Percentiles rank a stretch among this genome's conserved stretches.
phyloP scores from a whole-genome alignment of 1,140 invertebrate species.

The Heliconius himera region DNA sequence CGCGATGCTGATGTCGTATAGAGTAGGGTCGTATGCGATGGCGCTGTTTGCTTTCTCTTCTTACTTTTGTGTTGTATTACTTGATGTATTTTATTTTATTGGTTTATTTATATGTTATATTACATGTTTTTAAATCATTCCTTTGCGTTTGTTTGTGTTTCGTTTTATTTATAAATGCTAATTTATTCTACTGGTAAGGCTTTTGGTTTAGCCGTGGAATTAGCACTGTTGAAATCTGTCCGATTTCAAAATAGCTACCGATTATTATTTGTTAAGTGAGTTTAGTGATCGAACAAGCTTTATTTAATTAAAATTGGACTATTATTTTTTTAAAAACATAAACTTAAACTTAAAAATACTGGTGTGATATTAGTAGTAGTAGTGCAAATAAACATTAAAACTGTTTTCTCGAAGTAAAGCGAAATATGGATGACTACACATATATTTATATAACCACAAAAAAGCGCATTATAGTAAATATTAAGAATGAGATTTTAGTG shows the following conservation, averaged over 20 bases:
- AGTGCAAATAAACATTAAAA: no score
- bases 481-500: no score
- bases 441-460: neutral
- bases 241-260: neutral
- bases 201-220: neutral
- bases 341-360: no score
- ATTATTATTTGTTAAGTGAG: neutral
- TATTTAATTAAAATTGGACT: neutral
- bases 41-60: neutral
- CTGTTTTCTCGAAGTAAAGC: no score
- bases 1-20: slow-evolving; percentile 30
- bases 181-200: neutral
- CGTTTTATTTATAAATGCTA: neutral
- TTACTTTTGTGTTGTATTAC: neutral
- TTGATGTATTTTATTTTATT: neutral
- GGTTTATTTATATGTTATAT: neutral
- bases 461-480: no score
- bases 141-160: neutral
- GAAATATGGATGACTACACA: no score
- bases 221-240: neutral
- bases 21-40: slow-evolving; percentile 6
- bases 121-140: neutral
- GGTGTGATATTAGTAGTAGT: no score
- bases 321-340: neutral
- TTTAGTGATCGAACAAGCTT: neutral